Percentiles rank a stretch among this genome's conserved stretches.
Evolutionary conservation across 30 jellyfish, hydroid and myxozoan genomes (phyloP).

Genomic region (Turritopsis dohrnii): DNA sequence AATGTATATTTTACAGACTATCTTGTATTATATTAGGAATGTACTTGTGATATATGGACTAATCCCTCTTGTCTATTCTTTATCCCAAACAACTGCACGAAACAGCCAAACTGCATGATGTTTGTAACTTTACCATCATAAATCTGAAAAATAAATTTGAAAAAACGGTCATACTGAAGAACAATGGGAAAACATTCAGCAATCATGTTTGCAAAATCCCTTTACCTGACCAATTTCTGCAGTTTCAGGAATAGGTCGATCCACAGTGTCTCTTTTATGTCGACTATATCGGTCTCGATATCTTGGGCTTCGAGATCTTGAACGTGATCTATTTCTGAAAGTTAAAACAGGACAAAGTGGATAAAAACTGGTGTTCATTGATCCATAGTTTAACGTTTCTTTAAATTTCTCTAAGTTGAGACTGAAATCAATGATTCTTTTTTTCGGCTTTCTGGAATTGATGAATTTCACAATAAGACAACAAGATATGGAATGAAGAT

Average conservation of each 20-base stretch:
- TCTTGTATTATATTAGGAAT: too few species aligned
- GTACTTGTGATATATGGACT: conserved; percentile 97
- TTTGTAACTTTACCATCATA: conserved; percentile 93
- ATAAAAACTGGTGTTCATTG: too few species aligned
- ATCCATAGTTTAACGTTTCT: too few species aligned
- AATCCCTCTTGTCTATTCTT: conserved; percentile 88
- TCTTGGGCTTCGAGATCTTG: conserved; percentile 49
- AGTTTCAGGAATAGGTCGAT: conserved; percentile 77
- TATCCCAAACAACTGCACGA: conserved; percentile 79
- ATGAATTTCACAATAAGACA: too few species aligned
- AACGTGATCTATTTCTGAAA: conserved; percentile 16
- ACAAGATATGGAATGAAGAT: too few species aligned
- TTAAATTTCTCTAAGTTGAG: too few species aligned
- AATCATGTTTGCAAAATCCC: not conserved
- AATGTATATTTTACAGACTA: too few species aligned
- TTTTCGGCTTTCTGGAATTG: too few species aligned
- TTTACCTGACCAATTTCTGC: conserved; percentile 80
- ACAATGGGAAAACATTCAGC: not conserved
- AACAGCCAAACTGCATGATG: conserved; percentile 98
- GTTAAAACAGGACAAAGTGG: not conserved
- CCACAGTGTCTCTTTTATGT: conserved; percentile 47
- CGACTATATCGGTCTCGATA: not conserved
- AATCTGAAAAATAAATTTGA: conserved; percentile 28
- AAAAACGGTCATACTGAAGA: not conserved
- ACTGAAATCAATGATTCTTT: too few species aligned